phyloP scores from a whole-genome alignment of 2,888 invertebrate species.

The Biston betularia region DNA sequence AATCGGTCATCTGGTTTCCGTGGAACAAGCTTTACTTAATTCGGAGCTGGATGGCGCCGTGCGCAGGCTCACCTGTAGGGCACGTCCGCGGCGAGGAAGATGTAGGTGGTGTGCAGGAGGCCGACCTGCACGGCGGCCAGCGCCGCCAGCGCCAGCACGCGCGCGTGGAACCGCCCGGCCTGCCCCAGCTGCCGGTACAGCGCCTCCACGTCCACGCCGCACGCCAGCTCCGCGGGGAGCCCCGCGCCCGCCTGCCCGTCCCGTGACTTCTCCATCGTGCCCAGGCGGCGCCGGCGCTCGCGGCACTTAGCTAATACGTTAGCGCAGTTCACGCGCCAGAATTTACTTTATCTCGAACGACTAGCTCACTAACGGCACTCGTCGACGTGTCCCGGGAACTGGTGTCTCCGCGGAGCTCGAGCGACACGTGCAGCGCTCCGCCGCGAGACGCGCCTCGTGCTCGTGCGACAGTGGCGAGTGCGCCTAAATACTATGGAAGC shows the following conservation, averaged over 20 bases:
- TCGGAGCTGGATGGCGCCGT: not conserved
- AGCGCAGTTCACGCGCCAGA: no score
- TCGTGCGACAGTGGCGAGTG: not conserved
- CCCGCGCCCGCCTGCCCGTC: not conserved
- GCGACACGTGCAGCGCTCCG: no score
- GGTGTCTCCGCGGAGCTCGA: no score
- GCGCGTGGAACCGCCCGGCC: slow-evolving; percentile 68
- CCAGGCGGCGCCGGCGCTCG: no score
- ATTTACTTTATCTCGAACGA: no score
- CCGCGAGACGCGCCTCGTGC: no score
- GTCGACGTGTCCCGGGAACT: no score
- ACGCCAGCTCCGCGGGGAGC: not conserved
- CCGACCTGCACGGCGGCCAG: slow-evolving; percentile 83
- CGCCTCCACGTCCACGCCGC: slow-evolving; percentile 43
- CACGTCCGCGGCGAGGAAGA: slow-evolving; percentile 85
- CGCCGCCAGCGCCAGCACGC: slow-evolving; percentile 63
- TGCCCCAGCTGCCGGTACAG: slow-evolving; percentile 72
- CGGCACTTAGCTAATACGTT: no score
- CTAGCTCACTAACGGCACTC: no score
- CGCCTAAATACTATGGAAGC: not conserved
- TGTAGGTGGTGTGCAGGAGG: slow-evolving; percentile 84
- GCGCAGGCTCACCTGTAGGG: slow-evolving; percentile 81
- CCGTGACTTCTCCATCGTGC: not conserved
- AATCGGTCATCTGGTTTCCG: no score
- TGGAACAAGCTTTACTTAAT: no score